phyloP scores from a whole-genome alignment of 2,113 vertebrate genomes.

The Bubo bubo region DNA sequence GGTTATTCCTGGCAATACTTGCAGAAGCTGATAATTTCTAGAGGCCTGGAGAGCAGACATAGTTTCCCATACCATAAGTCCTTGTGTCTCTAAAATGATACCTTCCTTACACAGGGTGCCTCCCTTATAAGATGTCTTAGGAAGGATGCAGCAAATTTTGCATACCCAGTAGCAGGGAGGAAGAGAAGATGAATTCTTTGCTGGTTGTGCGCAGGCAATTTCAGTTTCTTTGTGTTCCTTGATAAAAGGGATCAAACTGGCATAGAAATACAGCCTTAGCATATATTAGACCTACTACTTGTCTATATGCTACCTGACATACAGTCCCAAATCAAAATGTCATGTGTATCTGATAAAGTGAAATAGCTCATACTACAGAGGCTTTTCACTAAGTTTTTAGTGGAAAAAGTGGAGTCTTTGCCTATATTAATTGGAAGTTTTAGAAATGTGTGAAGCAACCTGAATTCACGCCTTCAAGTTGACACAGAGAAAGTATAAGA shows the following conservation, averaged over 20 bases:
- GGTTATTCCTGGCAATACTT: not conserved
- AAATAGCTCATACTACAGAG: not conserved
- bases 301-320: not conserved
- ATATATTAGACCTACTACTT: not conserved
- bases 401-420: not conserved
- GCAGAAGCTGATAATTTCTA: not conserved
- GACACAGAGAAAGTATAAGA: not conserved
- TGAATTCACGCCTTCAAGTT: not conserved
- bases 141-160: not conserved
- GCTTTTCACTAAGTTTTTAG: not conserved
- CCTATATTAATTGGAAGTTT: not conserved
- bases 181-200: not conserved
- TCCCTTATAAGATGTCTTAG: not conserved
- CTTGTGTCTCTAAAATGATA: not conserved
- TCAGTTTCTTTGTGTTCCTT: not conserved
- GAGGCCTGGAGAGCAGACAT: not conserved
- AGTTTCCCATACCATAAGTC: fast-evolving
- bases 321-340: not conserved
- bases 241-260: not conserved
- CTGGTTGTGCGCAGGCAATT: not conserved
- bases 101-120: not conserved
- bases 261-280: not conserved
- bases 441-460: not conserved
- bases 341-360: not conserved
- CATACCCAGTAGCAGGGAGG: not conserved